Percentiles rank a stretch among this genome's conserved stretches.
Evolutionary conservation across 1,140 invertebrate species (phyloP).

Genomic region (Platorchestia sp.): DNA sequence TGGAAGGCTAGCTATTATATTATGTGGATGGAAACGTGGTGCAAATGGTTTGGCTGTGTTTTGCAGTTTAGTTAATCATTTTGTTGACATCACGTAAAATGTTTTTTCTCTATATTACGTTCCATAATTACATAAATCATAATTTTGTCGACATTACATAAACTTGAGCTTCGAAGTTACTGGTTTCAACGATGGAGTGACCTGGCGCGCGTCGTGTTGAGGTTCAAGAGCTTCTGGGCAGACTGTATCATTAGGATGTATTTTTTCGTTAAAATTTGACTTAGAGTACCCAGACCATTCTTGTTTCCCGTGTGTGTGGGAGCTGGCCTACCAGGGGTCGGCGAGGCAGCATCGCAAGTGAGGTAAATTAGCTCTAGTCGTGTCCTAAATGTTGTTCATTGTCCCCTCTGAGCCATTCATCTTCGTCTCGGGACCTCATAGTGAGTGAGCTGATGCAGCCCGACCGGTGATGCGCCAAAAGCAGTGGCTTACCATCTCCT

Average conservation of each 20-base stretch:
- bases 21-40: too few relatives aligned
- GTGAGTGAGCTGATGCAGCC: background rate
- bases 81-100: background rate
- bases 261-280: background rate
- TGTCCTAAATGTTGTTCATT: conserved; percentile 44
- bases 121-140: too few relatives aligned
- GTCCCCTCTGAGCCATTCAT: background rate
- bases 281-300: background rate
- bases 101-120: too few relatives aligned
- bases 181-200: background rate
- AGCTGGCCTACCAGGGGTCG: background rate
- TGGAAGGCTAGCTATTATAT: too few relatives aligned
- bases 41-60: too few relatives aligned
- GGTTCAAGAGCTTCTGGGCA: background rate
- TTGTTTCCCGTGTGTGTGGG: background rate
- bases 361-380: background rate
- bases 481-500: background rate
- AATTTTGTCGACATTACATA: too few relatives aligned
- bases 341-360: background rate
- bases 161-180: background rate
- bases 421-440: conserved; percentile 32
- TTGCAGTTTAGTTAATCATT: too few relatives aligned
- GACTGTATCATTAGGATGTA: background rate
- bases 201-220: background rate
- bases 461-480: background rate